Evolutionary conservation across 2,888 invertebrate genomes (phyloP).

Genomic region (Cerastis leucographa): DNA sequence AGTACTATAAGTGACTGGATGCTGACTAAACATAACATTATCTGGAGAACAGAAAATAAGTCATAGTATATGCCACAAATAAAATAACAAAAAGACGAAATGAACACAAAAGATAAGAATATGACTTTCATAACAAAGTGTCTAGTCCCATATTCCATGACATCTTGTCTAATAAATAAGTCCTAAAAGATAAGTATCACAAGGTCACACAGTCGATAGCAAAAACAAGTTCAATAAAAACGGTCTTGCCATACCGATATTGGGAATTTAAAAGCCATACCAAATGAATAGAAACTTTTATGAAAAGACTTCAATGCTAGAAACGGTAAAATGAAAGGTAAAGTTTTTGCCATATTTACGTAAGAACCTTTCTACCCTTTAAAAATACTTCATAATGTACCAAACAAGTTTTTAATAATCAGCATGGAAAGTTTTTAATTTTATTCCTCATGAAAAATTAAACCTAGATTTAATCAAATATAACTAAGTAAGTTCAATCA

Average conservation of each 20-base stretch:
- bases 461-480: conserved; percentile 28
- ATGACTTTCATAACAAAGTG: conserved; percentile 20
- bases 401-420: conserved; percentile 27
- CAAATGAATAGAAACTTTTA: conserved; percentile 22
- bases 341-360: conserved; percentile 25
- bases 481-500: conserved; percentile 20
- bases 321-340: conserved; percentile 20
- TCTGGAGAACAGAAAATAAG: conserved; percentile 24
- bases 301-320: conserved; percentile 8
- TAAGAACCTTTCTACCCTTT: conserved; percentile 34
- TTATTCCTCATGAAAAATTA: background rate
- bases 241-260: conserved; percentile 33
- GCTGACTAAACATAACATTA: conserved; percentile 47
- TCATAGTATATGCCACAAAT: conserved; percentile 20
- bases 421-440: background rate
- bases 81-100: conserved; percentile 18
- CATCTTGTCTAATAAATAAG: conserved; percentile 30
- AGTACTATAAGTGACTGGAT: conserved; percentile 33
- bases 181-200: conserved; percentile 48
- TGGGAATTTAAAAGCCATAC: background rate
- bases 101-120: conserved; percentile 19
- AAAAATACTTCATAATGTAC: conserved; percentile 14
- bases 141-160: conserved; percentile 13
- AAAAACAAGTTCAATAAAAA: conserved; percentile 48
- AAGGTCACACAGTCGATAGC: conserved; percentile 48